Evolutionary conservation across 35 echinoderm and acorn worm genomes (phyloP).

Genomic region (Ophioderma brevispina): DNA sequence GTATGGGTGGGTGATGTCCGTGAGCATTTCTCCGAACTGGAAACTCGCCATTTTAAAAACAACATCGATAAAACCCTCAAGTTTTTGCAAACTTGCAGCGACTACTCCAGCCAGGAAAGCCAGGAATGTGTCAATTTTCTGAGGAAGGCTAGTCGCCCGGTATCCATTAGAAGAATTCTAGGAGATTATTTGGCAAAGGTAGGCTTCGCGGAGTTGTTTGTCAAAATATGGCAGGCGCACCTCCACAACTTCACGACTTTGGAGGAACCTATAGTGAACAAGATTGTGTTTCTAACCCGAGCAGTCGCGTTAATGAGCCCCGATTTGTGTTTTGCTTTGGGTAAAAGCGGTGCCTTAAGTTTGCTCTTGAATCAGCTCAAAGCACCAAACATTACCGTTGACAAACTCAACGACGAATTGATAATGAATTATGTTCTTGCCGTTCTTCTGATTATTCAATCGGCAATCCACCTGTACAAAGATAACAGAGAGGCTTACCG

Average conservation of each 20-base stretch:
- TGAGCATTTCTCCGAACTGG: background rate
- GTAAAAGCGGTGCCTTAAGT: background rate
- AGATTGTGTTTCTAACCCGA: background rate
- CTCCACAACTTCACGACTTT: background rate
- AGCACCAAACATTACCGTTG: background rate
- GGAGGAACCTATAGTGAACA: background rate
- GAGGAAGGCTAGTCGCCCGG: background rate
- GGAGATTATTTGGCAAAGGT: background rate
- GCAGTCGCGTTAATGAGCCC: background rate
- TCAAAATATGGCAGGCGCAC: background rate
- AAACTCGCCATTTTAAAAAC: background rate
- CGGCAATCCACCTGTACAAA: background rate
- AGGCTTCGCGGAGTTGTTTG: background rate
- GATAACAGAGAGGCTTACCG: background rate
- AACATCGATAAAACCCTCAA: background rate
- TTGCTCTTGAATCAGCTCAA: background rate
- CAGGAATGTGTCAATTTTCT: background rate
- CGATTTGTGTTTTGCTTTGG: background rate
- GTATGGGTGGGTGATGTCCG: background rate
- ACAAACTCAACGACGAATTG: background rate
- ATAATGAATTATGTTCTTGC: background rate
- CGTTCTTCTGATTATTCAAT: background rate
- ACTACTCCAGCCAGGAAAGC: background rate
- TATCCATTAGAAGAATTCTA: background rate
- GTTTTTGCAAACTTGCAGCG: background rate